phyloP scores from a whole-genome alignment of 2,797 vertebrate genomes.

The Pipistrellus pygmaeus region DNA sequence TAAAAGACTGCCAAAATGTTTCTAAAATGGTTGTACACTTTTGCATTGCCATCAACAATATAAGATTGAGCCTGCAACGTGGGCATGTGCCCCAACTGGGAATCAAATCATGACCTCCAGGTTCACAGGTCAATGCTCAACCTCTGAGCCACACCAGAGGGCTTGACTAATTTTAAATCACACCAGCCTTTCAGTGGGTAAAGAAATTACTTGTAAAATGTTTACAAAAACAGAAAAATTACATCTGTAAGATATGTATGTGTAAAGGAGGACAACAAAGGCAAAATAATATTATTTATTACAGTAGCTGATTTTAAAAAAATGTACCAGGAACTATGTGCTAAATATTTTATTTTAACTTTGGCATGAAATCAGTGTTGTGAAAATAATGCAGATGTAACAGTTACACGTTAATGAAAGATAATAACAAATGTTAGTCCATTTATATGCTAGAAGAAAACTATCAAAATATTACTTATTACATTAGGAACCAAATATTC shows the following conservation, averaged over 20 bases:
- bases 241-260: not conserved
- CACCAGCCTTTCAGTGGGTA: not conserved
- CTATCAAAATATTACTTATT: not conserved
- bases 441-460: not conserved
- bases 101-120: too few species aligned
- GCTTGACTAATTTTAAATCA: constrained; percentile 19
- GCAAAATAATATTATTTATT: constrained; percentile 21
- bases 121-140: too few species aligned
- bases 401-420: constrained; percentile 24
- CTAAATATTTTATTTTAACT: not conserved
- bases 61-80: not conserved
- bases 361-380: not conserved
- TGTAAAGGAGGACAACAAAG: not conserved
- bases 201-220: not conserved
- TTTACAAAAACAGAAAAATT: not conserved
- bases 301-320: not conserved
- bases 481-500: not conserved
- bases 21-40: not conserved
- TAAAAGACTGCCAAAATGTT: not conserved
- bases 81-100: too few species aligned
- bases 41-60: not conserved
- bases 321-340: not conserved
- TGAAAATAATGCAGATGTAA: not conserved
- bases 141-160: too few species aligned
- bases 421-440: not conserved